Evolutionary conservation across 1,140 invertebrate genomes (phyloP).

Genomic region (Chelonus insularis): DNA sequence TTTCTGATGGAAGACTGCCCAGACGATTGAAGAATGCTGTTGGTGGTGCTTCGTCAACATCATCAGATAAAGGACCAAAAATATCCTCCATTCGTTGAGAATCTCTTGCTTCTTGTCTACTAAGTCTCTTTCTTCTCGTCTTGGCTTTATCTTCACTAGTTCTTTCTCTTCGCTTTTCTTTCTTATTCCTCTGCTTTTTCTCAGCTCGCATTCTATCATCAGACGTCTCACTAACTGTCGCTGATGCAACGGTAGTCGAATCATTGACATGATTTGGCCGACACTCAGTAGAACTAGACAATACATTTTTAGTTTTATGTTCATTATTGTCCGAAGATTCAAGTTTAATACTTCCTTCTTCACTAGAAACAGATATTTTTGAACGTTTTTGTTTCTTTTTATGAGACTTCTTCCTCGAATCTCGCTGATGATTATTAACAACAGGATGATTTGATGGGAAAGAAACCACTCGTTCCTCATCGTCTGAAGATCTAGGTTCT

Average conservation of each 20-base stretch:
- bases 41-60: constrained; percentile 56
- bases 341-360: constrained; percentile 58
- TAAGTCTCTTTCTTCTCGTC: constrained; percentile 61
- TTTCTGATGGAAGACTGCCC: constrained; percentile 40
- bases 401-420: constrained; percentile 70
- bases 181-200: constrained; percentile 68
- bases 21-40: constrained; percentile 49
- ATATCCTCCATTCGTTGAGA: constrained; percentile 81
- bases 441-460: constrained; percentile 46
- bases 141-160: constrained; percentile 68
- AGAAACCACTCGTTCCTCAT: constrained; percentile 48
- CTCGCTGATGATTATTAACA: constrained; percentile 54
- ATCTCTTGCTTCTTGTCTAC: constrained; percentile 56
- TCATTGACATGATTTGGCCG: constrained; percentile 50
- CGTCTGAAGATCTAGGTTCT: constrained; percentile 56
- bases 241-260: constrained; percentile 36
- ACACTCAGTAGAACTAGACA: constrained; percentile 35
- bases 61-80: constrained; percentile 81
- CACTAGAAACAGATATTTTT: constrained; percentile 68
- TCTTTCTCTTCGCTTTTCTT: constrained; percentile 72
- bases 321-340: constrained; percentile 45
- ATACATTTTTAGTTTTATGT: constrained; percentile 48
- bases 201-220: constrained; percentile 61
- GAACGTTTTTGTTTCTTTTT: constrained; percentile 82
- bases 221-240: constrained; percentile 45